These are phyloP conservation scores for Poecile atricapillus DNA, from an alignment of 2,113 vertebrate genomes.

Conservation along the genomic window DNA sequence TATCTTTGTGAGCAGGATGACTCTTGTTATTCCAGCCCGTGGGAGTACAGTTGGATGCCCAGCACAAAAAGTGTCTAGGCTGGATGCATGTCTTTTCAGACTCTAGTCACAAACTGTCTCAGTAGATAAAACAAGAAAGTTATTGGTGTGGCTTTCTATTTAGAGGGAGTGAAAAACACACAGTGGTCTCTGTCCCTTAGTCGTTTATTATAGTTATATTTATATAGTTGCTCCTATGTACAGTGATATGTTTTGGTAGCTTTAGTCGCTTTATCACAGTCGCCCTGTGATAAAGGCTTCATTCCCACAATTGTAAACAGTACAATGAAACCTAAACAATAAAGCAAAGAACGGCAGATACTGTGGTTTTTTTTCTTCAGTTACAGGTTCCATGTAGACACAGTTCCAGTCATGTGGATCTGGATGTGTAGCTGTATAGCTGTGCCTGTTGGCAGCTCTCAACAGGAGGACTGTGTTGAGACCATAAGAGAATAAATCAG, in stretches of 20 bases:
- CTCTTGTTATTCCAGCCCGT: neutral
- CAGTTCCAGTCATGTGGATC: neutral
- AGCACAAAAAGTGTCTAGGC: neutral
- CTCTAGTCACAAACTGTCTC: neutral
- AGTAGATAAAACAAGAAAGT: neutral
- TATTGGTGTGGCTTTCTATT: neutral
- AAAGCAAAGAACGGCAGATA: neutral
- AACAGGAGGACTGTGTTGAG: neutral
- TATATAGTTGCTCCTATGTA: neutral
- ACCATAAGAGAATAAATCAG: neutral
- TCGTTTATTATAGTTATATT: neutral
- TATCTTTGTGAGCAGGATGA: neutral
- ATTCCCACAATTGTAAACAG: neutral
- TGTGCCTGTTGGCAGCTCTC: neutral
- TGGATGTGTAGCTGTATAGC: neutral
- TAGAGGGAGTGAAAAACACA: neutral
- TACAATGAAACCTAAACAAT: neutral
- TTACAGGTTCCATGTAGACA: neutral
- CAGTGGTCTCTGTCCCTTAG: neutral
- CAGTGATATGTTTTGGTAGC: neutral
- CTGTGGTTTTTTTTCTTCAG: rapidly evolving
- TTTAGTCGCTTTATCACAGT: too few relatives aligned
- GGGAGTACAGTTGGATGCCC: neutral
- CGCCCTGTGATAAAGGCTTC: neutral
- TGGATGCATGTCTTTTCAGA: neutral